These are phyloP conservation scores for Columbina picui DNA, from an alignment of 2,113 vertebrate species.

Conservation along the genomic window DNA sequence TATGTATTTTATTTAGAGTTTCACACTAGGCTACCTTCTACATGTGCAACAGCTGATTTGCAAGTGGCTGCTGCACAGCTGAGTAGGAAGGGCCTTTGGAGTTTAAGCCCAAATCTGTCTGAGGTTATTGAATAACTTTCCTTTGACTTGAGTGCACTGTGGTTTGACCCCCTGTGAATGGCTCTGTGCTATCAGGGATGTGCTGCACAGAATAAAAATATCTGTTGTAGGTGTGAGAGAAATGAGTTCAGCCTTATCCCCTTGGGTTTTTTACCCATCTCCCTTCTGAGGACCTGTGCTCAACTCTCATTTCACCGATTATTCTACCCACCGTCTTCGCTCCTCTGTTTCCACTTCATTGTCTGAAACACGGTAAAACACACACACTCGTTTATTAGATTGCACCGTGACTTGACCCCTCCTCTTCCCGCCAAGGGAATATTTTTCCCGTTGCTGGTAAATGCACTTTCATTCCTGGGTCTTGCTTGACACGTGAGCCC, in stretches of 20 bases:
- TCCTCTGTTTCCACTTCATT: neutral
- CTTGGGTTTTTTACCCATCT: neutral
- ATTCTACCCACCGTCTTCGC: neutral
- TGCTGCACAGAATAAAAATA: neutral
- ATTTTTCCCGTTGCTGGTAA: neutral
- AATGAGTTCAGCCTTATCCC: neutral
- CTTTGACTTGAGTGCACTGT: neutral
- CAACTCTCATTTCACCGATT: rapidly evolving
- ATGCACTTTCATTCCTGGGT: neutral
- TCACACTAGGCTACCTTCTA: neutral
- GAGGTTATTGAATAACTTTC: neutral
- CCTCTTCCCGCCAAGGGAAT: neutral
- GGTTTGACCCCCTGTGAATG: rapidly evolving
- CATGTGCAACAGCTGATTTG: neutral
- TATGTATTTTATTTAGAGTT: neutral
- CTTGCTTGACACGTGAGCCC: neutral
- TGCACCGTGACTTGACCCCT: neutral
- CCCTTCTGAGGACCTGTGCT: neutral
- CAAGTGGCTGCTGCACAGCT: neutral
- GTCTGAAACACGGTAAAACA: neutral
- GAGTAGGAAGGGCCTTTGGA: neutral
- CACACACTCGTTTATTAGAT: neutral
- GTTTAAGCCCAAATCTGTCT: neutral
- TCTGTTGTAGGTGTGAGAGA: neutral
- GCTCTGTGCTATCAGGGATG: neutral